phyloP scores from a whole-genome alignment of 92 coral and sea anemone genomes.

The Meandrina meandrites region DNA sequence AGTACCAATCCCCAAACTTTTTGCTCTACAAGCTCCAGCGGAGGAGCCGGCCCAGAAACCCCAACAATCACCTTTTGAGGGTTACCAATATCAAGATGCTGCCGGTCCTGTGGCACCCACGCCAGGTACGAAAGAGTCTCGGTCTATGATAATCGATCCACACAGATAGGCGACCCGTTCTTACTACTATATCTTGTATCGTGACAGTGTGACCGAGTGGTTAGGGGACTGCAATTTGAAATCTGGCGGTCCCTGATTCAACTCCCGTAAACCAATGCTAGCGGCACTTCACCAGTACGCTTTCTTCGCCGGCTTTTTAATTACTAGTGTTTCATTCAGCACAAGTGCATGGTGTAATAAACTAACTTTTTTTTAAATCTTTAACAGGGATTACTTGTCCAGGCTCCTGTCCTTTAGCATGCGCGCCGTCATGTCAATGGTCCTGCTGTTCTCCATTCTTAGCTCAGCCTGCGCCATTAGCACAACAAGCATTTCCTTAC shows the following conservation, averaged over 20 bases:
- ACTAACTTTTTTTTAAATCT: background rate
- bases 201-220: no score
- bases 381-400: slow-evolving; percentile 50
- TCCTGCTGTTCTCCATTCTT: slow-evolving; percentile 64
- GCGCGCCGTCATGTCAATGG: slow-evolving; percentile 73
- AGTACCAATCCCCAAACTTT: slow-evolving; percentile 48
- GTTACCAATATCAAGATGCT: slow-evolving; percentile 4
- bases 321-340: no score
- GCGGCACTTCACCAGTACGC: no score
- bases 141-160: background rate
- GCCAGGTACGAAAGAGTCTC: background rate
- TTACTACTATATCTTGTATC: no score
- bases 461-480: slow-evolving; percentile 35
- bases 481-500: slow-evolving; percentile 51
- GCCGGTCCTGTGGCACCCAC: slow-evolving; percentile 5
- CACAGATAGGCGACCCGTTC: no score
- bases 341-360: background rate
- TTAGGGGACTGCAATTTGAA: no score
- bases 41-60: slow-evolving; percentile 8
- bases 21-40: slow-evolving; percentile 18
- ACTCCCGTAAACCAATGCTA: no score
- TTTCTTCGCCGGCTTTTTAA: no score
- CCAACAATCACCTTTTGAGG: slow-evolving; percentile 44
- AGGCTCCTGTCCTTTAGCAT: slow-evolving; percentile 66
- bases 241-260: no score